Percentiles rank a stretch among this genome's conserved stretches.
Evolutionary conservation across 2,888 invertebrate genomes (phyloP).

Genomic region (Ophraella communa): DNA sequence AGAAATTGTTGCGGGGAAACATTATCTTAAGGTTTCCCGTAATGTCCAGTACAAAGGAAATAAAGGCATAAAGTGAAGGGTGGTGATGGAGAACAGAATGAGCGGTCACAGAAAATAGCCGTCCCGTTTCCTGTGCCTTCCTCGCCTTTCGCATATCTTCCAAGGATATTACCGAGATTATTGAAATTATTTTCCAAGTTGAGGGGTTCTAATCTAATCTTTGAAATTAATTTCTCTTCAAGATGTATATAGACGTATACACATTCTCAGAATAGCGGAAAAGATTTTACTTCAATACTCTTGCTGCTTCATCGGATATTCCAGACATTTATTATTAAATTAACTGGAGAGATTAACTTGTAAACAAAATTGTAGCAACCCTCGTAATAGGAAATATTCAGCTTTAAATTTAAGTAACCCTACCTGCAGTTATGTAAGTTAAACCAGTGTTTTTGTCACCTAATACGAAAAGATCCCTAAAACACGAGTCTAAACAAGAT

Average conservation of each 20-base stretch:
- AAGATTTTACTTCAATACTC: slow-evolving; percentile 19
- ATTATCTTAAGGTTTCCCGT: slow-evolving; percentile 41
- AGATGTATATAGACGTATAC: slow-evolving; percentile 21
- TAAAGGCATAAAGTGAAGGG: slow-evolving; percentile 13
- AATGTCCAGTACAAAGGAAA: slow-evolving; percentile 32
- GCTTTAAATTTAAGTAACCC: background rate
- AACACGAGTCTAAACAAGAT: slow-evolving; percentile 53
- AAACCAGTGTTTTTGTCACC: slow-evolving; percentile 18
- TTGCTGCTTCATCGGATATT: slow-evolving; percentile 4
- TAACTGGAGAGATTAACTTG: too few species aligned
- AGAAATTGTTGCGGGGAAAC: slow-evolving; percentile 56
- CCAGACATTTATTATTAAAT: background rate
- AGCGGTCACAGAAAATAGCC: slow-evolving; percentile 47
- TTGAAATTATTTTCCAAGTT: slow-evolving; percentile 43
- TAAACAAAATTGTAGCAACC: too few species aligned
- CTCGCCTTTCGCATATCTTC: slow-evolving; percentile 42
- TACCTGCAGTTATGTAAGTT: slow-evolving; percentile 9
- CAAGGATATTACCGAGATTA: slow-evolving; percentile 44
- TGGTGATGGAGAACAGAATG: slow-evolving; percentile 22
- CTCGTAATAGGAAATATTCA: background rate
- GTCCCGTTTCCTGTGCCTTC: slow-evolving; percentile 33
- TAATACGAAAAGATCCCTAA: slow-evolving; percentile 31
- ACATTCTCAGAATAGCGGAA: slow-evolving; percentile 26
- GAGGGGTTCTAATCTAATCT: slow-evolving; percentile 40
- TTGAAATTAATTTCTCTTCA: slow-evolving; percentile 37